Conservation (phyloP, 2,797 vertebrate species). For the Gambelia wislizenii region DNA sequence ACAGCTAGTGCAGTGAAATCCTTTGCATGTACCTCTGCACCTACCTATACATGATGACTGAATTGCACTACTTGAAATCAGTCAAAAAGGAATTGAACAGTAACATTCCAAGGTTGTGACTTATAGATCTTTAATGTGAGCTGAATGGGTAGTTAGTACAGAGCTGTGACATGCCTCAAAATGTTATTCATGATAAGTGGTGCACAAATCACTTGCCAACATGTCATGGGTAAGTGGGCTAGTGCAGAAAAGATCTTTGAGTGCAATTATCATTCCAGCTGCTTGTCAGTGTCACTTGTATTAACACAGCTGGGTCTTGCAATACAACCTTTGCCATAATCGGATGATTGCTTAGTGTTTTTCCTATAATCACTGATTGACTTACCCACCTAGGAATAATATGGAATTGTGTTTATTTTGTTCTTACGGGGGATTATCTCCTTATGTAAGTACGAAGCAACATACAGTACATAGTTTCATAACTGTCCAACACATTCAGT, state of each 20-base stretch:
- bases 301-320: slow-evolving; percentile 59
- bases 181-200: slow-evolving; percentile 22
- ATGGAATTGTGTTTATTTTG: slow-evolving; percentile 42
- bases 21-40: neutral
- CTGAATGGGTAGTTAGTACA: slow-evolving; percentile 18
- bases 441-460: neutral
- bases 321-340: slow-evolving; percentile 42
- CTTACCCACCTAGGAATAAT: slow-evolving; percentile 32
- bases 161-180: slow-evolving; percentile 13
- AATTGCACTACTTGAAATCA: slow-evolving; percentile 21
- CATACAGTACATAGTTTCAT: slow-evolving; percentile 2
- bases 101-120: slow-evolving; percentile 14
- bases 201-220: slow-evolving; percentile 23
- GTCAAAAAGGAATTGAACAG: neutral
- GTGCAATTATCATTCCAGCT: slow-evolving; percentile 78
- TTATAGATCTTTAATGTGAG: slow-evolving; percentile 17
- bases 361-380: slow-evolving; percentile 45
- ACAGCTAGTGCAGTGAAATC: neutral
- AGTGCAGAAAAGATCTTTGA: slow-evolving; percentile 18
- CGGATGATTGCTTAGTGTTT: slow-evolving; percentile 62
- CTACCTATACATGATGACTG: neutral
- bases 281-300: slow-evolving; percentile 62
- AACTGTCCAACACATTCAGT: slow-evolving; percentile 6
- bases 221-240: slow-evolving; percentile 35
- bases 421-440: slow-evolving; percentile 37